Percentiles rank a stretch among this genome's conserved stretches.
phyloP scores from a whole-genome alignment of 2,888 invertebrate genomes.

The Patella depressa region DNA sequence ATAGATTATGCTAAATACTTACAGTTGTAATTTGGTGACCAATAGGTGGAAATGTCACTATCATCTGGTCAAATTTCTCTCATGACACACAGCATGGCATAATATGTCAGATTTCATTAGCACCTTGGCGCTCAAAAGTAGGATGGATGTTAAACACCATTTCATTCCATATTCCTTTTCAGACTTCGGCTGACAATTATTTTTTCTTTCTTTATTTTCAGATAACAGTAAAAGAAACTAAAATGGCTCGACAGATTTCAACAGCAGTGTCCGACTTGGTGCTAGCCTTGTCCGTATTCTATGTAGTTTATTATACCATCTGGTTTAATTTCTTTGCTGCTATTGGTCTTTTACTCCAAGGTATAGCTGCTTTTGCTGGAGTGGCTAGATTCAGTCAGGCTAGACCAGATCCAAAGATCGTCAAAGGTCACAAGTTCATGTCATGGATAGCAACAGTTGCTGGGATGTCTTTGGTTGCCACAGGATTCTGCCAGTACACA shows the following conservation, averaged over 20 bases:
- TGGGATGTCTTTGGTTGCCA: slow-evolving; percentile 57
- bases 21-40: too few species aligned
- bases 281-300: slow-evolving; percentile 54
- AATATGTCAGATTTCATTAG: too few species aligned
- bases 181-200: too few species aligned
- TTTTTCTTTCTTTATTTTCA: too few species aligned
- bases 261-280: slow-evolving; percentile 62
- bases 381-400: slow-evolving; percentile 54
- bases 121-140: too few species aligned
- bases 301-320: slow-evolving; percentile 47
- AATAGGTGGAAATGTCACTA: too few species aligned
- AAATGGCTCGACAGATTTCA: slow-evolving; percentile 55
- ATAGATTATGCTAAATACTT: too few species aligned
- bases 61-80: too few species aligned
- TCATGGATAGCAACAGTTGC: slow-evolving; percentile 57
- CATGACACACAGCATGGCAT: too few species aligned
- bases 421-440: slow-evolving; percentile 48
- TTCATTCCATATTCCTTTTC: too few species aligned
- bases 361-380: slow-evolving; percentile 59
- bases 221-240: slow-evolving; percentile 1
- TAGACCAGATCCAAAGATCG: slow-evolving; percentile 43
- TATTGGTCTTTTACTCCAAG: slow-evolving; percentile 57
- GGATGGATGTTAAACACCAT: too few species aligned
- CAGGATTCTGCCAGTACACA: slow-evolving; percentile 53
- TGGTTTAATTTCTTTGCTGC: slow-evolving; percentile 43